Base-by-base conservation (phyloP, 2,797 vertebrate genomes). In the Spheniscus humboldti region DNA sequence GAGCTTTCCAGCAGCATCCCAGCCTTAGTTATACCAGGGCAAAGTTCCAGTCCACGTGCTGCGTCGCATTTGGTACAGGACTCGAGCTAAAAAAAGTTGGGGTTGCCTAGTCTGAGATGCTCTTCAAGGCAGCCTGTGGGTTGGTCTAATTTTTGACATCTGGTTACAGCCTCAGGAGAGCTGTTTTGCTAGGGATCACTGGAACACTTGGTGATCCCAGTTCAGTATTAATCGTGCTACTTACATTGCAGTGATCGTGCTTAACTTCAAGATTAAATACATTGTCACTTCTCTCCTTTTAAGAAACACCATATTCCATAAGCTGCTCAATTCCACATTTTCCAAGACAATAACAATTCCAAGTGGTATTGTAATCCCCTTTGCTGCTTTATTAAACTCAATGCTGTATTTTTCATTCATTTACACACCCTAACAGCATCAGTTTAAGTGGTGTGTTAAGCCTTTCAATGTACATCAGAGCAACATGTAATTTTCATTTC, bases 401-500 rank as follows among this genome's bases (percentile, higher is more conserved):
- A 2, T 63, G 53, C 63, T 7, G 1, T 74, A 48, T 94, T 91
- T 96, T 90, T 79, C 25, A 64, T 92, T 94, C 66, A 88, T 95
- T 92, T 94, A 78, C 35, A 25, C 3, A 0, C 84, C 47, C 52
- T 69, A 90, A 81, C 59, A 90, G 71, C 76, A 41, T 13, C 18
- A 84, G 33, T 81, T 92, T 52, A 85, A 91, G 78, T 69, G 62
- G 20, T 18, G 28, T 90, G 79, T 88, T 94, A 88, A 94, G 71
- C 47, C 69, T 88, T 84, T 90, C 74, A 82, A 2, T 4, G 31
- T 86, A 82, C 74, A 78, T 90, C 92, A 81, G 39, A 95, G 91
- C 79, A 95, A 84, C 76, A 10, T 92, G 79, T 84, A 92, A 97
- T 97, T 95, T 96, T 85, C 80, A 86, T 90, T 95, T 96, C 91